phyloP scores from a whole-genome alignment of 2,888 invertebrate species.

The Caenorhabditis zanzibari region DNA sequence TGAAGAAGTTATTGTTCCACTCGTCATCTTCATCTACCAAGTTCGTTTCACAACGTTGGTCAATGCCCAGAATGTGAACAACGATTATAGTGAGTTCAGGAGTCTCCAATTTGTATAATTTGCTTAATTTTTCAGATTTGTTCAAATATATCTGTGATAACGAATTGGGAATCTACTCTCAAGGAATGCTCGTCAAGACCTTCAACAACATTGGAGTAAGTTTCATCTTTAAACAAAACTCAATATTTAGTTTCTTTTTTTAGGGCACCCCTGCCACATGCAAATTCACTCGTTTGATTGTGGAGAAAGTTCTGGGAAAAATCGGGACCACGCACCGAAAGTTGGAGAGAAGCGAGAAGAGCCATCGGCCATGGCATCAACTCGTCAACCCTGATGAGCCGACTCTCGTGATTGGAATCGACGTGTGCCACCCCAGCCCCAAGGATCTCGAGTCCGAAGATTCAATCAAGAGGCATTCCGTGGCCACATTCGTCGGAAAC shows the following conservation, averaged over 20 bases:
- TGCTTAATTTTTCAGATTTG: slow-evolving; percentile 6
- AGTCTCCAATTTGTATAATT: too few relatives aligned
- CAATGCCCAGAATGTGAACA: background rate
- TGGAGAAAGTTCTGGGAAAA: slow-evolving; percentile 59
- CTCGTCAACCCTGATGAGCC: slow-evolving; percentile 84
- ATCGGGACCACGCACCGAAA: slow-evolving; percentile 52
- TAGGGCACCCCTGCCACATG: slow-evolving; percentile 1
- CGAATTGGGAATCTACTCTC: background rate
- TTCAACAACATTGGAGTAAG: background rate
- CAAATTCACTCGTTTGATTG: slow-evolving; percentile 43
- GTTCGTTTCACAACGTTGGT: background rate
- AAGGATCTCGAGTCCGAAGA: slow-evolving; percentile 86
- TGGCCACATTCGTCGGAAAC: slow-evolving; percentile 85
- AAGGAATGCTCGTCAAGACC: slow-evolving; percentile 22
- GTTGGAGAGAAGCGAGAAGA: background rate
- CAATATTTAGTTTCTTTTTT: background rate
- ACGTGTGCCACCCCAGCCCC: slow-evolving; percentile 93
- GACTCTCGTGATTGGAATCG: slow-evolving; percentile 90
- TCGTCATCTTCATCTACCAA: slow-evolving; percentile 10
- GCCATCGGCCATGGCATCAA: slow-evolving; percentile 42
- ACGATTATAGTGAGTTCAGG: slow-evolving; percentile 34
- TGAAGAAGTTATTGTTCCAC: slow-evolving; percentile 2
- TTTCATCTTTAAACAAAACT: background rate
- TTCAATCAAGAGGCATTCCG: slow-evolving; percentile 31
- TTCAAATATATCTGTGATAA: slow-evolving; percentile 46